phyloP scores from a whole-genome alignment of 1,140 invertebrate species.

The Aphelinus certus region DNA sequence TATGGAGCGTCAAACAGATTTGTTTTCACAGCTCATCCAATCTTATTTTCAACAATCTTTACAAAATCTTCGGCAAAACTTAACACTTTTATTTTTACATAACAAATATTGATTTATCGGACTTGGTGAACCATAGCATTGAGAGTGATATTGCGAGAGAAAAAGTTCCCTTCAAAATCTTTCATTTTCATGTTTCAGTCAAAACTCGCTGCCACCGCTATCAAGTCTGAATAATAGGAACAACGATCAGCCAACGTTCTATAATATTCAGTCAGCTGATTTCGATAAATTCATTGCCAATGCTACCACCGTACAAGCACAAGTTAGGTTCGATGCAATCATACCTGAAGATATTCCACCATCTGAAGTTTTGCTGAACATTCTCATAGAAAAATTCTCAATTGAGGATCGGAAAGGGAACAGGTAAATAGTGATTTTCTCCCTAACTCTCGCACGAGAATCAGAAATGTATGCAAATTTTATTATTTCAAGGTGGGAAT shows the following conservation, averaged over 20 bases:
- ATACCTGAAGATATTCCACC: not conserved
- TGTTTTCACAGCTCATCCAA: too few species aligned
- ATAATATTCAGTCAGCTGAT: slow-evolving; percentile 28
- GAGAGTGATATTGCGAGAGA: not conserved
- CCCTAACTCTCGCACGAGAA: not conserved
- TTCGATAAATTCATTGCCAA: slow-evolving; percentile 3
- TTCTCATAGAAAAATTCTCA: slow-evolving; percentile 13
- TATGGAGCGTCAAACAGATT: too few species aligned
- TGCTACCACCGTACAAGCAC: not conserved
- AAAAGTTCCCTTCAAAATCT: not conserved
- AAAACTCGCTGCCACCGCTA: slow-evolving; percentile 16
- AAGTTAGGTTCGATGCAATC: slow-evolving; percentile 14
- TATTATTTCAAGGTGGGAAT: slow-evolving; percentile 16
- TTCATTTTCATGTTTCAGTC: not conserved
- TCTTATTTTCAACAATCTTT: too few species aligned
- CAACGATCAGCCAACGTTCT: slow-evolving; percentile 18
- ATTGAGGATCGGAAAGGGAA: slow-evolving; percentile 29
- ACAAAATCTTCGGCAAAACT: too few species aligned
- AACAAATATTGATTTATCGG: too few species aligned
- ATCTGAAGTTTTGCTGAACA: not conserved
- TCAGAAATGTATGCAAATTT: too few species aligned
- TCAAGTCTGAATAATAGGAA: slow-evolving; percentile 35
- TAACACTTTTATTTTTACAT: too few species aligned
- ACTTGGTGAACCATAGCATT: too few species aligned
- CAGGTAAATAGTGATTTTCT: not conserved